These are phyloP conservation scores for Eulithis prunata DNA, from an alignment of 2,888 invertebrate genomes.

Conservation along the genomic window DNA sequence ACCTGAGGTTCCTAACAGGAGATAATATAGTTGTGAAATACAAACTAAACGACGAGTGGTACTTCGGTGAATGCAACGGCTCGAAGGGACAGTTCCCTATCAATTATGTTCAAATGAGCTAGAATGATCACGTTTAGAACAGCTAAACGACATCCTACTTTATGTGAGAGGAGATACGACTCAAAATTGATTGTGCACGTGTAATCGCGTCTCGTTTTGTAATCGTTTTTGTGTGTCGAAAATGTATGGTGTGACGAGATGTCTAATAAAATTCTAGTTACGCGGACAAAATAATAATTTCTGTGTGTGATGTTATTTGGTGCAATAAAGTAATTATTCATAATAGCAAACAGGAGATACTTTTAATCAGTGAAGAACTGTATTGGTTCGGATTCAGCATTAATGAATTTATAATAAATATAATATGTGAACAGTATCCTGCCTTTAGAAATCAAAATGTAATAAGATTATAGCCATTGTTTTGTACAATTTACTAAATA, in stretches of 20 bases:
- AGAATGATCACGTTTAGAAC: conserved; percentile 35
- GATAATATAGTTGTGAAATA: conserved; percentile 86
- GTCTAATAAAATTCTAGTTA: conserved; percentile 28
- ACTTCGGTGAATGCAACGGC: conserved; percentile 88
- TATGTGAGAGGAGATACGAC: conserved; percentile 11
- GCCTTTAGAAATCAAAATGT: conserved; percentile 24
- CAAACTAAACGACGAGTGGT: conserved; percentile 91
- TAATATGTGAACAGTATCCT: conserved; percentile 24
- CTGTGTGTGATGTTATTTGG: conserved; percentile 24
- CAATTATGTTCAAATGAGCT: conserved; percentile 88
- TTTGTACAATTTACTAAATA: conserved; percentile 60
- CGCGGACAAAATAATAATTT: conserved; percentile 29
- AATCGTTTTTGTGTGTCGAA: conserved; percentile 19
- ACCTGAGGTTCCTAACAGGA: conserved; percentile 65
- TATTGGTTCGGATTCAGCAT: conserved; percentile 26
- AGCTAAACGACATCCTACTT: conserved; percentile 17
- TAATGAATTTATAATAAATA: conserved; percentile 21
- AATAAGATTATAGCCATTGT: conserved; percentile 56
- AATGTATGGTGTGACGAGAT: conserved; percentile 18
- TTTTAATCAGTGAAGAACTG: conserved; percentile 26
- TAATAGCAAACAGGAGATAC: conserved; percentile 28
- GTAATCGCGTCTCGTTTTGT: conserved; percentile 2
- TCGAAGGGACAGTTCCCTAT: conserved; percentile 90
- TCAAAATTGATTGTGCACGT: conserved; percentile 10
- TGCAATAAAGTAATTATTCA: conserved; percentile 42